Evolutionary conservation across 1,140 invertebrate species (phyloP).

Genomic region (Sogatella furcifera): DNA sequence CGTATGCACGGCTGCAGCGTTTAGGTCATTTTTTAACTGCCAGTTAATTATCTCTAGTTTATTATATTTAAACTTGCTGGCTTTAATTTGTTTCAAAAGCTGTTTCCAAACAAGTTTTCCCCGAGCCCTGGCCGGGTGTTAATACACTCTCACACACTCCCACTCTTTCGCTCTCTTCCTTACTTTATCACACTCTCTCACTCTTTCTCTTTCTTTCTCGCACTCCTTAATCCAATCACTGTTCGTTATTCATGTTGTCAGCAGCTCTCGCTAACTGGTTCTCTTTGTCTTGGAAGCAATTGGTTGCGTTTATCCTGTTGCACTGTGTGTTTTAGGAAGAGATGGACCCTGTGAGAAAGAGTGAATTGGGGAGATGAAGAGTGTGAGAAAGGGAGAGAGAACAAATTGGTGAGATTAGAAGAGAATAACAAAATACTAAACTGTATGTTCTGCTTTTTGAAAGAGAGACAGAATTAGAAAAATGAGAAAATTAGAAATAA

Average conservation of each 20-base stretch:
- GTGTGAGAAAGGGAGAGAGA: no score
- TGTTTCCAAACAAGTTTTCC: slow-evolving; percentile 5
- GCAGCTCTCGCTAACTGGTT: background rate
- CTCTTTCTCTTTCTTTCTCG: background rate
- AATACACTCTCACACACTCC: no score
- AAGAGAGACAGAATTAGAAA: no score
- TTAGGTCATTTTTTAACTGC: slow-evolving; percentile 6
- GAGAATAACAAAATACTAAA: no score
- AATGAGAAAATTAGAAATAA: no score
- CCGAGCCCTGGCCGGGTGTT: background rate
- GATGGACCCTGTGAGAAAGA: no score
- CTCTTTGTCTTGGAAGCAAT: background rate
- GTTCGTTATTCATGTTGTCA: background rate
- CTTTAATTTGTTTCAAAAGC: slow-evolving; percentile 13
- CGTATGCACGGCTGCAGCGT: background rate
- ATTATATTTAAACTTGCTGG: slow-evolving; percentile 11
- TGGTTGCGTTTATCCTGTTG: no score
- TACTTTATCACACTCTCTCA: background rate
- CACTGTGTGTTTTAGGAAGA: no score
- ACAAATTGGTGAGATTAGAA: no score
- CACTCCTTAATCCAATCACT: background rate
- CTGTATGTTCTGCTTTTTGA: no score
- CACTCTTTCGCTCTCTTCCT: background rate
- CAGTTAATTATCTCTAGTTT: slow-evolving; percentile 9
- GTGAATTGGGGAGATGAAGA: no score